Evolutionary conservation across 2,797 vertebrate species (phyloP), one percentile per base, ranked within the genome.

Genomic region (Anguilla marmorata): DNA sequence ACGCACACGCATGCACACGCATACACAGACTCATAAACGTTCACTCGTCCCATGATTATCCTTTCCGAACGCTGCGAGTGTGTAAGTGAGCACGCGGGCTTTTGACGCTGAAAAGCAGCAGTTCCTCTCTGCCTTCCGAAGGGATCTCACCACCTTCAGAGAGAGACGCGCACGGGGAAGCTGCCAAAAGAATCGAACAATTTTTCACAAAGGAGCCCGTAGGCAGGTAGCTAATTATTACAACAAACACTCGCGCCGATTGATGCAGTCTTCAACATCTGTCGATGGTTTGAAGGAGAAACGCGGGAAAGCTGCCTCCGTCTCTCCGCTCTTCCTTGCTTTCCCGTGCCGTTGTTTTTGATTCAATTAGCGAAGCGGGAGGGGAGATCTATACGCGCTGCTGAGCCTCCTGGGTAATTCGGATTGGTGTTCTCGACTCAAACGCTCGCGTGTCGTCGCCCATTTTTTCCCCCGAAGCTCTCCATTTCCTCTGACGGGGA

Each of bases 221-320:
- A 27, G 48, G 87, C 82, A 45, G 63, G 87, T 85, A 54, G 63
- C 56, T 84, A 54, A 87, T 87, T 87, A 87, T 87, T 87, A 84
- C 63, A 66, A 72, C 87, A 72, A 54, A 84, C 63, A 41, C 30
- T 74, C 3, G 21, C 41, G 54, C 14, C 56, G 82, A 85, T 85
- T 88, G 87, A 72, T 84, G 60, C 41, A 16, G 66, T 50, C 58
- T 24, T 30, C 5, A 74, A 76, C 82, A 37, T 50, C 48, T 84
- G 80, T 37, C 19, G 63, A 48, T n/a, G 50, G 83, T 85, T 45
- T 24, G 27, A n/a, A 58, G 37, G 50, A 50, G 80, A 50, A 7
- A 8, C 41, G 19, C 41, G 19, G 7, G 5, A 6, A 24, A 48
- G 48, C 27, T n/a, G 27, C 41, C 79, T 83, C 16, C 3, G 33